Evolutionary conservation across 2,113 vertebrate genomes (phyloP).

Genomic region (Bothrops jararaca): DNA sequence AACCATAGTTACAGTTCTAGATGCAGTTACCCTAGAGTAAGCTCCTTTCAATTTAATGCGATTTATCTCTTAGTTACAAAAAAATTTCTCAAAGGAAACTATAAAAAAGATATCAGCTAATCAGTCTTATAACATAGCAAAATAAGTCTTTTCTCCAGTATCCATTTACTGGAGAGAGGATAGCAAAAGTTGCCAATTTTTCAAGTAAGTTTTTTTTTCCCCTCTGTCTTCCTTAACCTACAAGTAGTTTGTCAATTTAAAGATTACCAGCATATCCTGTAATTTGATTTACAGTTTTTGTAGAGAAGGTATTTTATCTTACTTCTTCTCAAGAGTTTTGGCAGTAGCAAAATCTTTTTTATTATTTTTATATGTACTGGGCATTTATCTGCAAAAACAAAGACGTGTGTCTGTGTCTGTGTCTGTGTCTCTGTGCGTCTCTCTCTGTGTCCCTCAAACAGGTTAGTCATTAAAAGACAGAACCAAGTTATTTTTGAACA

Average conservation of each 20-base stretch:
- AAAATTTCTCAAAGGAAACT: background rate
- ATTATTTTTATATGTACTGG: background rate
- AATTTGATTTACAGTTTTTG: conserved; percentile 7
- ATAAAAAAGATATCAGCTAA: background rate
- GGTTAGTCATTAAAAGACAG: background rate
- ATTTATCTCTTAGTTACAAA: background rate
- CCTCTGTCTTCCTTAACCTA: background rate
- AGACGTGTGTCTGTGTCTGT: background rate
- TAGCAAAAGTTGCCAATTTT: background rate
- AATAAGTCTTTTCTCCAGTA: background rate
- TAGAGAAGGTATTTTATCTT: conserved; percentile 21
- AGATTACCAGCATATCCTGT: conserved; percentile 1
- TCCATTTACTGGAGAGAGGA: background rate
- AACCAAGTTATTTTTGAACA: background rate
- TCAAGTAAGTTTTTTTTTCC: background rate
- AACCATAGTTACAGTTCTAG: background rate
- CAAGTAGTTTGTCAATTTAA: conserved; percentile 22
- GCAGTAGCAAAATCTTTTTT: background rate
- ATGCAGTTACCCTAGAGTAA: background rate
- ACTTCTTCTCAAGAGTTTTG: conserved; percentile 11
- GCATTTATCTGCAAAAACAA: background rate
- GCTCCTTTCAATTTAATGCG: background rate
- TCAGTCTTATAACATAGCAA: background rate
- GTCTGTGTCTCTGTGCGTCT: background rate
- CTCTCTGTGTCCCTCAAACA: background rate